Percentiles rank a stretch among this genome's conserved stretches.
Evolutionary conservation across 2,797 vertebrate genomes (phyloP).

Genomic region (Phyllotis vaccarum): DNA sequence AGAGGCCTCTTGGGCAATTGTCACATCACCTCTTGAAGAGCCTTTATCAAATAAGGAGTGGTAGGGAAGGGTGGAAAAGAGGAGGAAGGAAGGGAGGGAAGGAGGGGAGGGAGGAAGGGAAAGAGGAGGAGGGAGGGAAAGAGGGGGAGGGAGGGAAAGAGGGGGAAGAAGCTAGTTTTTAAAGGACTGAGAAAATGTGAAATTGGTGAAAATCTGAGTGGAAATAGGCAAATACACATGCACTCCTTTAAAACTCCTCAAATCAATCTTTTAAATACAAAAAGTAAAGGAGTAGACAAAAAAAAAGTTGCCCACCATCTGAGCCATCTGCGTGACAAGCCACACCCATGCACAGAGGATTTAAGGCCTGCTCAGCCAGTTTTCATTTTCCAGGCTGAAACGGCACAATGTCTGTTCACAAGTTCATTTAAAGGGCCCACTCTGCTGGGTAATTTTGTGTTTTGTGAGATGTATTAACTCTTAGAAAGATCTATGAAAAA

Average conservation of each 20-base stretch:
- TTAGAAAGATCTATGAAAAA: neutral
- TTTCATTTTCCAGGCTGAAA: conserved; percentile 1
- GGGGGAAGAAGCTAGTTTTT: neutral
- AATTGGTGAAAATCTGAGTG: conserved; percentile 33
- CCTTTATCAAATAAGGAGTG: conserved; percentile 39
- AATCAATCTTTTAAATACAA: conserved; percentile 22
- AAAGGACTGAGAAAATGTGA: conserved; percentile 75
- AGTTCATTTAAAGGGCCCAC: neutral
- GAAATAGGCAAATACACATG: neutral
- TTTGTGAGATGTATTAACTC: neutral
- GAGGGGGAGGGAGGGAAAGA: fast-evolving
- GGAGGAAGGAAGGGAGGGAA: neutral
- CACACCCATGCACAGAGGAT: neutral
- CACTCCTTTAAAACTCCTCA: conserved; percentile 10
- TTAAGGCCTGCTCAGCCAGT: neutral
- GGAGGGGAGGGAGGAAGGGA: neutral
- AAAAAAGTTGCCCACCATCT: neutral
- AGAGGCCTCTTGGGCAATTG: neutral
- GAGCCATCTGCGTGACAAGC: neutral
- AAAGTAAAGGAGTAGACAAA: conserved; percentile 13
- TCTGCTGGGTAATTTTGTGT: neutral
- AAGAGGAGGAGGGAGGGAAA: no score
- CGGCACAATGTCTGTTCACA: neutral
- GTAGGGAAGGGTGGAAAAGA: neutral
- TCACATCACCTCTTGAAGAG: conserved; percentile 18